Evolutionary conservation across 2,888 invertebrate species (phyloP).

Genomic region (Cremastobaeus sp.): DNA sequence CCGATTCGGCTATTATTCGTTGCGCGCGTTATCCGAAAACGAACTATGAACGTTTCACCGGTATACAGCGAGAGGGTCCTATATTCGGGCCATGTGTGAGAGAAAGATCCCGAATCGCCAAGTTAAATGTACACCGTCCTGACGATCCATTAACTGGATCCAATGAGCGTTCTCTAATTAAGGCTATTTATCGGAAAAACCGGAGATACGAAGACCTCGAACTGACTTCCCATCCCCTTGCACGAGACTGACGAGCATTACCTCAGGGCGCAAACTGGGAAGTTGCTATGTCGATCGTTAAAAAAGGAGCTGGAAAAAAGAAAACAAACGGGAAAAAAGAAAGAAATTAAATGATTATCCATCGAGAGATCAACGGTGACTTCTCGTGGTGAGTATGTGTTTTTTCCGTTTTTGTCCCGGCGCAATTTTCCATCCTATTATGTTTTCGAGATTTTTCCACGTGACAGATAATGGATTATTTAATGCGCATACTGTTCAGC

Average conservation of each 20-base stretch:
- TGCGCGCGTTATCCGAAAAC: conserved; percentile 59
- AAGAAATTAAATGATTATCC: conserved; percentile 62
- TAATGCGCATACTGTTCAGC: no score
- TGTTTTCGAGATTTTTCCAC: neutral
- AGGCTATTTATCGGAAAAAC: conserved; percentile 74
- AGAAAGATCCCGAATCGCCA: conserved; percentile 59
- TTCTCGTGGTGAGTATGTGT: conserved; percentile 48
- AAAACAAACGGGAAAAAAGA: conserved; percentile 49
- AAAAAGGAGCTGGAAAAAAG: conserved; percentile 56
- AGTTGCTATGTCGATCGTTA: conserved; percentile 64
- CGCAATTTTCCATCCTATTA: conserved; percentile 31
- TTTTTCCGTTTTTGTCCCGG: conserved; percentile 15
- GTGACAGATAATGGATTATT: no score
- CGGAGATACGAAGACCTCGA: conserved; percentile 61
- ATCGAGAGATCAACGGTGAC: conserved; percentile 55
- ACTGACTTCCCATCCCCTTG: conserved; percentile 43
- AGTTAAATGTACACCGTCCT: conserved; percentile 68
- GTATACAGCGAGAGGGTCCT: conserved; percentile 43
- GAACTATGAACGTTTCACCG: conserved; percentile 55
- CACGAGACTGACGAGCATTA: conserved; percentile 60
- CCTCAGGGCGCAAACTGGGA: conserved; percentile 66
- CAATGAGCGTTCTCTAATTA: conserved; percentile 74
- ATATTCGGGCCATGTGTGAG: conserved; percentile 24
- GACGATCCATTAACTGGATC: conserved; percentile 74
- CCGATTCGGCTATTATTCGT: conserved; percentile 61